These are phyloP conservation scores for Coregonus sp. DNA, from an alignment of 2,797 vertebrate genomes.

Conservation along the genomic window DNA sequence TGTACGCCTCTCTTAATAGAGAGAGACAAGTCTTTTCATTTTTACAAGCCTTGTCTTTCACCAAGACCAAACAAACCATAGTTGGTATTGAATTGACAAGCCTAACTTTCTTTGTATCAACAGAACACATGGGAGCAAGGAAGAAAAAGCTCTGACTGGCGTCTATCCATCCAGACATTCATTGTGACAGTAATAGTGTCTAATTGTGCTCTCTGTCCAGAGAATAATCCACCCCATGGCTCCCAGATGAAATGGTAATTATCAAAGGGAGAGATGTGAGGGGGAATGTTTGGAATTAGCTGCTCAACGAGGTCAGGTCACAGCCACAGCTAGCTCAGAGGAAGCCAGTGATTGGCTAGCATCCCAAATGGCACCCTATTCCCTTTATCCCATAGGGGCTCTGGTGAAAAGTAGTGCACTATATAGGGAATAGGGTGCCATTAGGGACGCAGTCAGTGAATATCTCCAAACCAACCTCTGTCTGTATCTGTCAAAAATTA, in stretches of 20 bases:
- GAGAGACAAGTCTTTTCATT: neutral
- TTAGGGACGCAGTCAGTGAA: neutral
- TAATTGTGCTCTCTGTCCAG: constrained; percentile 64
- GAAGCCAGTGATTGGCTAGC: neutral
- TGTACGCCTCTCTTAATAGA: neutral
- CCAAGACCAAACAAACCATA: neutral
- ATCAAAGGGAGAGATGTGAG: constrained; percentile 55
- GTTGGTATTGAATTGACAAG: neutral
- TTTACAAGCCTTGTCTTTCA: neutral
- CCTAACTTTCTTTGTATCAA: neutral
- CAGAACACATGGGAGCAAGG: neutral
- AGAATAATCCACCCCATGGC: constrained; percentile 54
- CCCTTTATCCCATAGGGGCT: no score
- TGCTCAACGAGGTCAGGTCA: constrained; percentile 45
- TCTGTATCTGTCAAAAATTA: neutral
- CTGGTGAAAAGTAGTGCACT: no score
- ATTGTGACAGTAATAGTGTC: constrained; percentile 44
- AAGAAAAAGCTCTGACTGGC: neutral
- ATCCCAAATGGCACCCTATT: neutral
- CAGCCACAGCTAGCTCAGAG: neutral
- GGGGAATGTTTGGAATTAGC: constrained; percentile 44
- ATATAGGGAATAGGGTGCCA: no score
- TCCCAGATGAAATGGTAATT: constrained; percentile 65
- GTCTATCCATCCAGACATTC: neutral
- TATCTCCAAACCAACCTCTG: neutral